Evolutionary conservation across 2,888 invertebrate genomes (phyloP), one percentile per base, ranked within the genome.

Genomic region (Kuschelorhynchus macadamiae): DNA sequence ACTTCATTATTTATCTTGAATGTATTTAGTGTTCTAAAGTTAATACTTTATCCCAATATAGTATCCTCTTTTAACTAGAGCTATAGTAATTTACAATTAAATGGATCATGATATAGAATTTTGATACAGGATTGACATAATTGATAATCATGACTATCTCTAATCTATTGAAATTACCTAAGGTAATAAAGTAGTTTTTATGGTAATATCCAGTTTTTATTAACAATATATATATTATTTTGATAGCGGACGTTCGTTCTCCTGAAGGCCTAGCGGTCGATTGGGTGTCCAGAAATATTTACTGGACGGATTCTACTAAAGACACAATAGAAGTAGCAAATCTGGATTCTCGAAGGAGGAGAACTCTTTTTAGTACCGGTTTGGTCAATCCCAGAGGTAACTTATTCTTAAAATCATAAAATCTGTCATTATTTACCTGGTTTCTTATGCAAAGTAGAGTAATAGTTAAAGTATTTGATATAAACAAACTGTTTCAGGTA

Each of bases 231-330:
- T n/a, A n/a, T n/a, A n/a, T n/a, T n/a, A n/a, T n/a, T n/a, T 36
- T 36, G 7, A 3, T 2, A 36, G 36, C 11, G 11, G 12, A 90
- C 76, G 88, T 97, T 41, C 90, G 90, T 74, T 93, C 96, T 14
- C 96, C 97, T 0, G 98, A 98, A 86, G 98, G 98, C 17, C 85
- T 99, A 65, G 91, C 97, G 9, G 87, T 99, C 17, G 98, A 99
- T 85, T 97, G 95, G 92, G 87, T 95, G 12, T 92, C 95, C 0
- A 88, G 96, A 73, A 96, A 95, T 79, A 88, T 98, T 74, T 99
- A 96, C 84, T 98, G 97, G 95, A 96, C 98, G 0, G 98, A 99
- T 85, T 96, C 98, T 0, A 90, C 88, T 20, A 91, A 91, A 79
- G 91, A 93, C 75, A 92, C 92, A 0, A 91, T 99, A 71, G 96